These are phyloP conservation scores for Pampusana beccarii DNA, from an alignment of 2,113 vertebrate species.

Conservation along the genomic window DNA sequence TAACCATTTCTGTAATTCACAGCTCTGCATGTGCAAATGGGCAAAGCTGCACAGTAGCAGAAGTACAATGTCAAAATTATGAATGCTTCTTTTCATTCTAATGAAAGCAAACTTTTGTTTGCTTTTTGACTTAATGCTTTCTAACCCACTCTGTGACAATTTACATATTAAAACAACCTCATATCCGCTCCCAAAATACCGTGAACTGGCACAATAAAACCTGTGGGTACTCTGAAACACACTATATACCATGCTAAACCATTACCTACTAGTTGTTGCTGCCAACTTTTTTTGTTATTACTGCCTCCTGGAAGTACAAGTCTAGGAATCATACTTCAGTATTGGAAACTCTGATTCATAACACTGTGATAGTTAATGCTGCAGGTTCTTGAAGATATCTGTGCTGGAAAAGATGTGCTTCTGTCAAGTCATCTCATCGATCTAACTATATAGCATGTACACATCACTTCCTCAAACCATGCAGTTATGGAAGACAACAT, in stretches of 20 bases:
- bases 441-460: neutral
- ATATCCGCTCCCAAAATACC: neutral
- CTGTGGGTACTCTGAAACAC: neutral
- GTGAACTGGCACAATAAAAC: neutral
- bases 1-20: neutral
- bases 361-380: neutral
- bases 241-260: neutral
- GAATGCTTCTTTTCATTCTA: slow-evolving; percentile 22
- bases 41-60: neutral
- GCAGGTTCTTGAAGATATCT: neutral
- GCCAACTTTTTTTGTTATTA: neutral
- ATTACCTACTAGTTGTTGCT: neutral
- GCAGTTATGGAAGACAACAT: neutral
- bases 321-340: neutral
- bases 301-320: neutral
- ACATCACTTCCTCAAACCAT: neutral
- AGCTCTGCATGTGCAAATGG: neutral
- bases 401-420: neutral
- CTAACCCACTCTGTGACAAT: neutral
- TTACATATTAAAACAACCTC: neutral
- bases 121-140: neutral
- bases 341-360: neutral
- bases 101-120: slow-evolving; percentile 17
- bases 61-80: neutral
- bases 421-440: neutral